A percentile compares a stretch with the other conserved stretches of the same genome.
Evolutionary conservation across 2,113 vertebrate species (phyloP).

Genomic region (Noctilio leporinus): DNA sequence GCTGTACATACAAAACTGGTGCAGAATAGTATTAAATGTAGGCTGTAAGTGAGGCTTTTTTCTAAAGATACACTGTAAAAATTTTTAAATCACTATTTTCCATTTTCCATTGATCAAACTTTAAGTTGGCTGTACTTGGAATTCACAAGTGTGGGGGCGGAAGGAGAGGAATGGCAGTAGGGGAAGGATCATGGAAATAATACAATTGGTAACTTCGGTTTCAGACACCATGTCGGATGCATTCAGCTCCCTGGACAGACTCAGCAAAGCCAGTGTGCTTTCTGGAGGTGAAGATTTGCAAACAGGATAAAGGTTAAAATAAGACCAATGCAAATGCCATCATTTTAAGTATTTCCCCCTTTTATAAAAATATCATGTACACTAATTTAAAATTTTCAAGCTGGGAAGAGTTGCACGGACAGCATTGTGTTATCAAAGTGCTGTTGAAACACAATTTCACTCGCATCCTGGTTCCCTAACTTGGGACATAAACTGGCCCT

Average conservation of each 20-base stretch:
- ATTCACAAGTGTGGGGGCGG: background rate
- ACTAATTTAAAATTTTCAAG: background rate
- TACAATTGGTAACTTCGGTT: background rate
- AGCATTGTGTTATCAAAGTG: background rate
- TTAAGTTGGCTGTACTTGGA: background rate
- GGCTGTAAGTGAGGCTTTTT: background rate
- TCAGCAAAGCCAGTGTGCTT: background rate
- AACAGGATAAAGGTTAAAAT: background rate
- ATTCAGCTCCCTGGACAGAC: background rate
- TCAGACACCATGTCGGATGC: background rate
- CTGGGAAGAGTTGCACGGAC: background rate
- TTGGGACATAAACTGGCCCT: background rate
- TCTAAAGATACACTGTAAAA: background rate
- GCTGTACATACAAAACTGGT: background rate
- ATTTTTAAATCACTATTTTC: conserved; percentile 7
- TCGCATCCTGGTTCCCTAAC: background rate
- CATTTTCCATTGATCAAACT: background rate
- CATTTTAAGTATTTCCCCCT: background rate
- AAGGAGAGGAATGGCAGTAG: background rate
- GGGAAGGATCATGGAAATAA: background rate
- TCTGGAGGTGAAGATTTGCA: background rate
- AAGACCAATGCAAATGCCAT: background rate
- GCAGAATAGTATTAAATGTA: background rate
- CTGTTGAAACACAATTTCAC: background rate
- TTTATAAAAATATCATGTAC: background rate